Evolutionary conservation across 2,113 vertebrate species (phyloP), one percentile per base, ranked within the genome.

Genomic region (Benitochromis conjunctus): DNA sequence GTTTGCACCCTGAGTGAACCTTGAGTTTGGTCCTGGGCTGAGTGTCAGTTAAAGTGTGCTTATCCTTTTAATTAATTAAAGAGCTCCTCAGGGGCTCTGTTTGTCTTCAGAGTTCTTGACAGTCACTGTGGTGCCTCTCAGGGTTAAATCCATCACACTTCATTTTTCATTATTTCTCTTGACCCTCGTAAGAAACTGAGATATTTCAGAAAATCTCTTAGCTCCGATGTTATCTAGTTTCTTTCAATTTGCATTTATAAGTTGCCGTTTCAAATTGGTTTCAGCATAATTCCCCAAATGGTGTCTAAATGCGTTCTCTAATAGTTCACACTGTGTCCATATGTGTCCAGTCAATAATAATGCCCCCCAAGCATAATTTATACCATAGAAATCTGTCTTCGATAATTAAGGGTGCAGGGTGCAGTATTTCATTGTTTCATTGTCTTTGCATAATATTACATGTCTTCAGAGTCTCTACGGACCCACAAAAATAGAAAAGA

Each of bases 321-420:
- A 78, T 87, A 57, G 71, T 81, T 91, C 56, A 80, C 43, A 84
- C 9, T 3, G 2, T 78, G 71, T 83, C 89, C 89, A 89, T 87
- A 90, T 90, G 76, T 89, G 81, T 77, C 81, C 60, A 87, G 90
- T 93, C 93, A 92, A 88, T 92, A 83, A 80, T 48, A 78, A 79
- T 83, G 76, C 51, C 89, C 66, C 41, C 14, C 38, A 76, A 84
- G 90, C 80, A 84, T 84, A 60, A 80, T 81, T 91, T 84, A 90
- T 88, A 87, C 86, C 58, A 54, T 81, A 81, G 48, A 80, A 56
- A 82, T 88, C 41, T 79, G 77, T 83, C 69, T 85, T 88, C 82
- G 80, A 86, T 89, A 88, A 66, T 80, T 74, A 89, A 88, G 57
- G 77, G 80, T 19, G 51, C 19, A 54, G 8, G n/a, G 7, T 51